Percentiles rank a stretch among this genome's conserved stretches.
Evolutionary conservation across 2,888 invertebrate genomes (phyloP).

Genomic region (Pachydiplax longipennis): DNA sequence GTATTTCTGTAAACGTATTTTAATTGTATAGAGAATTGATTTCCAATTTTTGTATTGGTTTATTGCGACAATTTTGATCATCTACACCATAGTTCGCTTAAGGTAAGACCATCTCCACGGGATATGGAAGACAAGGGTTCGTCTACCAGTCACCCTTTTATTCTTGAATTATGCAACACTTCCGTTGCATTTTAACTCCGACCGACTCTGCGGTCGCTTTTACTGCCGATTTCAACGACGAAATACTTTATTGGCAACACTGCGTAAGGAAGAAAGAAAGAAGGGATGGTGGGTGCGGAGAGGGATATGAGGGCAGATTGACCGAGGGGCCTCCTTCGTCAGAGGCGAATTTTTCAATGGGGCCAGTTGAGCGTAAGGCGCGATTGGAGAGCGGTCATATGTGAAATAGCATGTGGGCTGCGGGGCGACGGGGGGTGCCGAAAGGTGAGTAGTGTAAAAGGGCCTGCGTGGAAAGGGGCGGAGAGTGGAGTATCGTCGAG

Average conservation of each 20-base stretch:
- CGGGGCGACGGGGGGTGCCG: slow-evolving; percentile 45
- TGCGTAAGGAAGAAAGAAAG: background rate
- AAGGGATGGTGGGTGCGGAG: background rate
- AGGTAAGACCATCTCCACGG: too few species aligned
- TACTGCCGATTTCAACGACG: background rate
- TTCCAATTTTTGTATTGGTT: too few species aligned
- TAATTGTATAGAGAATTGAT: too few species aligned
- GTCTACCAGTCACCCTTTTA: too few species aligned
- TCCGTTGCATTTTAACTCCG: too few species aligned
- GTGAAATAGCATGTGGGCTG: slow-evolving; percentile 67
- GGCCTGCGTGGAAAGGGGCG: slow-evolving; percentile 41
- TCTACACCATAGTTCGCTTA: too few species aligned
- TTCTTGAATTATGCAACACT: too few species aligned
- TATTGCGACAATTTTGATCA: too few species aligned
- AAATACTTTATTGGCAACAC: too few species aligned
- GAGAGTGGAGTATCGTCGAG: background rate
- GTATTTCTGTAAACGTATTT: too few species aligned
- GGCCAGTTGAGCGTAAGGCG: slow-evolving; percentile 71
- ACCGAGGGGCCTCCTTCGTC: slow-evolving; percentile 47
- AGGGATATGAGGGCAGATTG: background rate
- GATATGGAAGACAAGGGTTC: too few species aligned
- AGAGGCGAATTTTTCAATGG: slow-evolving; percentile 60
- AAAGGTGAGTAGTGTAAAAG: background rate
- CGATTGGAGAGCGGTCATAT: slow-evolving; percentile 72
- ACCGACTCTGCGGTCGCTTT: background rate